phyloP scores from a whole-genome alignment of 2,888 invertebrate species.

The Mayetiola destructor region DNA sequence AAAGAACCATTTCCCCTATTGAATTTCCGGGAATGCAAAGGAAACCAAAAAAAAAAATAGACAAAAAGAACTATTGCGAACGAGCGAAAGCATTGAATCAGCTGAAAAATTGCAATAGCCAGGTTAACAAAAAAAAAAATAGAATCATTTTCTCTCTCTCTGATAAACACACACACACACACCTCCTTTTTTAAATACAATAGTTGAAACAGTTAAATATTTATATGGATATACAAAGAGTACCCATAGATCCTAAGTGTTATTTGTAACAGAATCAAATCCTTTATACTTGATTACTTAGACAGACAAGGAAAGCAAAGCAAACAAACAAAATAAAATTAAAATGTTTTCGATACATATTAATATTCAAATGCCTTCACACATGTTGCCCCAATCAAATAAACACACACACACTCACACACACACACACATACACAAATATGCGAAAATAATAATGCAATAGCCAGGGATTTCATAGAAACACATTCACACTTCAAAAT shows the following conservation, averaged over 20 bases:
- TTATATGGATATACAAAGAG: background rate
- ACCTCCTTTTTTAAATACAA: conserved; percentile 2
- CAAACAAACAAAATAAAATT: background rate
- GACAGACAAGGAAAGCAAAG: background rate
- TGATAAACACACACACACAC: background rate
- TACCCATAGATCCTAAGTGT: conserved; percentile 1
- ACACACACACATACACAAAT: conserved; percentile 30
- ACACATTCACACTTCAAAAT: too few relatives aligned
- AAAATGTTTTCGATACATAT: background rate
- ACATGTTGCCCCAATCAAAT: background rate
- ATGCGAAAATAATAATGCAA: conserved; percentile 34
- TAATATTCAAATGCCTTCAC: background rate
- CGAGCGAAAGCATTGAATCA: background rate
- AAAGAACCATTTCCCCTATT: background rate
- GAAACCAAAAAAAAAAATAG: background rate
- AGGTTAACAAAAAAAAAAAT: too few relatives aligned
- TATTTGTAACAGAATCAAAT: background rate
- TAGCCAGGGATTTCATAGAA: conserved; percentile 30
- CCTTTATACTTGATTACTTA: background rate
- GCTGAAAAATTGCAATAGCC: conserved; percentile 11
- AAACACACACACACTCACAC: conserved; percentile 29
- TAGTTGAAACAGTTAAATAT: conserved; percentile 10
- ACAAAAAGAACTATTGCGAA: background rate
- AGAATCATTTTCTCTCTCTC: too few relatives aligned
- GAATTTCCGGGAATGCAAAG: background rate